Evolutionary conservation across 2,113 vertebrate genomes (phyloP).

Genomic region (Porphyrio hochstetteri): DNA sequence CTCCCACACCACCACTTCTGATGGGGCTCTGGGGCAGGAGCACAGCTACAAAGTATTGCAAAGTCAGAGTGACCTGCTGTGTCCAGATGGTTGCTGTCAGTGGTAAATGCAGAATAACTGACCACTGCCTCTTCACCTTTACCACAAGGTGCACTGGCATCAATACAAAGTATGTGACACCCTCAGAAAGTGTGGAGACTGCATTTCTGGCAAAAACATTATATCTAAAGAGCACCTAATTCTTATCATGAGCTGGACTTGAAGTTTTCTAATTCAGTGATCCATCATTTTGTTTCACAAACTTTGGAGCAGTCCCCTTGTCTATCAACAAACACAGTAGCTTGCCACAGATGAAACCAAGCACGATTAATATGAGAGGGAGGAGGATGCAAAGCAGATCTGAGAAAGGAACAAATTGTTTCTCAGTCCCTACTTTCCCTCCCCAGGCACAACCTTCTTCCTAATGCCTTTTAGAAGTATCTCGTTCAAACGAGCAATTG

Average conservation of each 20-base stretch:
- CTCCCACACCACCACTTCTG: background rate
- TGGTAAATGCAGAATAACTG: background rate
- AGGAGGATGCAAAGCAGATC: background rate
- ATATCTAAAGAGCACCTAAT: background rate
- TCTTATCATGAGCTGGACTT: background rate
- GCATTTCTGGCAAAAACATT: background rate
- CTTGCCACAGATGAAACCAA: background rate
- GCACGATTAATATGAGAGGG: background rate
- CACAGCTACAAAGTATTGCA: background rate
- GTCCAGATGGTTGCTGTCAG: background rate
- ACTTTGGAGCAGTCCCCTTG: background rate
- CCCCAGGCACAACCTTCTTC: background rate
- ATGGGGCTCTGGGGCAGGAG: background rate
- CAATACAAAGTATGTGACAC: background rate
- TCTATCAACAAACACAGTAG: background rate
- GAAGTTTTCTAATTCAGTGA: background rate
- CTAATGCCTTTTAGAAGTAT: background rate
- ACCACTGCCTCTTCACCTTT: background rate
- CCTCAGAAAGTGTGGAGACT: background rate
- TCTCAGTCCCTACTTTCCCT: background rate
- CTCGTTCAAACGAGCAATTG: slow-evolving; percentile 5
- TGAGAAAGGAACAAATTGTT: background rate
- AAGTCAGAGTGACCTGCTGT: background rate
- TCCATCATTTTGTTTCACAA: background rate
- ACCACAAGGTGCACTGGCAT: background rate